A percentile compares a stretch with the other conserved stretches of the same genome.
These are phyloP conservation scores for Borostomias antarcticus DNA, from an alignment of 2,797 vertebrate genomes.

Conservation along the genomic window DNA sequence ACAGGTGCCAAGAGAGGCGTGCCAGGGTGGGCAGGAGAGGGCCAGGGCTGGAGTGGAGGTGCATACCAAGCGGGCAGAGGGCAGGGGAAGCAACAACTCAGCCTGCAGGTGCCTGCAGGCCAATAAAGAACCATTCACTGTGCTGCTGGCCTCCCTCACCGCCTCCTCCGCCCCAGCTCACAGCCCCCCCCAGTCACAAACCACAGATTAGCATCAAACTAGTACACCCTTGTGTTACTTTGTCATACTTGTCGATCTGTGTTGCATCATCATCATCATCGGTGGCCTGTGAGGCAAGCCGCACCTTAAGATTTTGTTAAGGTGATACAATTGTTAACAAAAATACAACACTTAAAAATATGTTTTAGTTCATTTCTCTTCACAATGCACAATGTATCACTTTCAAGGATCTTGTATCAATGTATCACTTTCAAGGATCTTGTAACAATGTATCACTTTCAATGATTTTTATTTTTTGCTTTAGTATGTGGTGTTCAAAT, in stretches of 20 bases:
- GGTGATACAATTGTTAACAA: too few species aligned
- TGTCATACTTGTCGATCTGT: not conserved
- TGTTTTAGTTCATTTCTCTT: too few species aligned
- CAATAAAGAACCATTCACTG: slow-evolving; percentile 77
- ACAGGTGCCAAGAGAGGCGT: slow-evolving; percentile 66
- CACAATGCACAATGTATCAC: too few species aligned
- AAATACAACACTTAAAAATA: too few species aligned
- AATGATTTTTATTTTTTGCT: too few species aligned
- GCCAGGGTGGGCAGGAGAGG: slow-evolving; percentile 58
- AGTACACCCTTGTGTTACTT: not conserved
- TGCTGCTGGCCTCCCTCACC: slow-evolving; percentile 29
- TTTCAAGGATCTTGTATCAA: too few species aligned
- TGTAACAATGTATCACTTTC: too few species aligned
- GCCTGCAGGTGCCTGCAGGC: slow-evolving; percentile 68
- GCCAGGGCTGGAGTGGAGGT: slow-evolving; percentile 55
- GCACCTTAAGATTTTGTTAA: too few species aligned
- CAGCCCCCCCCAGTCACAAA: not conserved
- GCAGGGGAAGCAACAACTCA: slow-evolving; percentile 53
- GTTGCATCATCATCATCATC: not conserved
- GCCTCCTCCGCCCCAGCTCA: slow-evolving; percentile 6
- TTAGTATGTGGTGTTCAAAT: too few species aligned
- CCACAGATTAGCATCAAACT: not conserved
- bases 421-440: too few species aligned
- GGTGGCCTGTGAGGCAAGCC: not conserved
- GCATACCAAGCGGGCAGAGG: slow-evolving; percentile 72